Evolutionary conservation across 2,797 vertebrate genomes (phyloP), one percentile per base, ranked within the genome.

Genomic region (Choloepus didactylus): DNA sequence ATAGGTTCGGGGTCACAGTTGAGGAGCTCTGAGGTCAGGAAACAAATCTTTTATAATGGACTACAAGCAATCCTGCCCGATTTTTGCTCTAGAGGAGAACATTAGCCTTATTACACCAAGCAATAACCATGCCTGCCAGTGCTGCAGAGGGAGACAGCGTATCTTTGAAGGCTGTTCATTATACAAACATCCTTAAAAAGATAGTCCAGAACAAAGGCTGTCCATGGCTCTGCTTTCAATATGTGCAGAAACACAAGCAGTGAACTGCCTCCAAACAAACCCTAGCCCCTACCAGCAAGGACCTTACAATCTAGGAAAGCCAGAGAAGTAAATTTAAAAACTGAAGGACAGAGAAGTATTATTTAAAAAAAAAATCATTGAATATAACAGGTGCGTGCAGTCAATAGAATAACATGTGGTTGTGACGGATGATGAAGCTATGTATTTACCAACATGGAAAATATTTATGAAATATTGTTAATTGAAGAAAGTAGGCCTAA

Each of bases 401-500:
- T 49, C 62, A 38, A 29, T 21, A 87, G 83, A 87, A 89, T 44
- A 38, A 14, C 41, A 19, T 3, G 3, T 49, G 46, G 19, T 14
- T 87, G 9, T 90, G 64, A 38, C 70, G 31, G 35, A 76, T n/a
- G 14, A 1, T 51, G 41, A 59, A 80, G 7, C 23, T 51, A 35
- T 8, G 25, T 44, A 41, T 87, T 80, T 75, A 70, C 49, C 69
- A 15, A 46, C 19, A 12, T 87, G 27, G 66, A 44, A 59, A 62
- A 64, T 18, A 9, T 25, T 51, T 44, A 51, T 89, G 35, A 79
- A 23, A 73, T 3, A 60, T 59, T 64, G 46, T 59, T 88, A 81
- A n/a, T 72, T 82, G 49, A 66, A 86, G 67, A 89, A 92, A 89
- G 19, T 62, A 56, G 8, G 15, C 18, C 25, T 82, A 59, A 94